phyloP scores from a whole-genome alignment of 2,797 vertebrate species.

The Gouania willdenowi region DNA sequence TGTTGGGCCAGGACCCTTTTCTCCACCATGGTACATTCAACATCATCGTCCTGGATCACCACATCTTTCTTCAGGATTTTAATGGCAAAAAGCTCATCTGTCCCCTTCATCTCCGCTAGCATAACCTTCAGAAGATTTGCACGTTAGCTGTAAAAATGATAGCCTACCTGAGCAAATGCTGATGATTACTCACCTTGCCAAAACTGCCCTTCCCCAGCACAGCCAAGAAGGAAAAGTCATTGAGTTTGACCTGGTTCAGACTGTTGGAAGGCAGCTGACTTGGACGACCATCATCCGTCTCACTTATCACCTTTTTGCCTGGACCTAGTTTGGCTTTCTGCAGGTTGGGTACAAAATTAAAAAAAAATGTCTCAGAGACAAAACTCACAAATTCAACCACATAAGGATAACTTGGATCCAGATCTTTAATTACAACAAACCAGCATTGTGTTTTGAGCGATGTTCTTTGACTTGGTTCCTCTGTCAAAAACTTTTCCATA shows the following conservation, averaged over 20 bases:
- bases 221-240: constrained; percentile 91
- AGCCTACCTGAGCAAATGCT: neutral
- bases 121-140: constrained; percentile 80
- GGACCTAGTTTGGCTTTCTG: constrained; percentile 97
- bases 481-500: too few species aligned
- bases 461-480: too few species aligned
- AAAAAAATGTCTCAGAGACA: constrained; percentile 5
- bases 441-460: too few species aligned
- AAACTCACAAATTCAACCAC: neutral
- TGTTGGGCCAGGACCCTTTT: constrained; percentile 91
- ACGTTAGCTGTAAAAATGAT: too few species aligned
- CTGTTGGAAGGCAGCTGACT: constrained; percentile 77
- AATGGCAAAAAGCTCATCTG: constrained; percentile 88
- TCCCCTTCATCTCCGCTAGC: constrained; percentile 87
- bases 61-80: constrained; percentile 98
- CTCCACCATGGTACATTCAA: constrained; percentile 97
- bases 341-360: constrained; percentile 53
- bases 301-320: constrained; percentile 84
- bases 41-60: constrained; percentile 96
- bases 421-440: too few species aligned
- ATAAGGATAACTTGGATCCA: too few species aligned
- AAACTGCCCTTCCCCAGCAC: constrained; percentile 97
- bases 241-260: constrained; percentile 86
- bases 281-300: constrained; percentile 75
- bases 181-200: constrained; percentile 81